Base-by-base conservation (phyloP, 2,888 invertebrate species). In the Diarsia dahlii region DNA sequence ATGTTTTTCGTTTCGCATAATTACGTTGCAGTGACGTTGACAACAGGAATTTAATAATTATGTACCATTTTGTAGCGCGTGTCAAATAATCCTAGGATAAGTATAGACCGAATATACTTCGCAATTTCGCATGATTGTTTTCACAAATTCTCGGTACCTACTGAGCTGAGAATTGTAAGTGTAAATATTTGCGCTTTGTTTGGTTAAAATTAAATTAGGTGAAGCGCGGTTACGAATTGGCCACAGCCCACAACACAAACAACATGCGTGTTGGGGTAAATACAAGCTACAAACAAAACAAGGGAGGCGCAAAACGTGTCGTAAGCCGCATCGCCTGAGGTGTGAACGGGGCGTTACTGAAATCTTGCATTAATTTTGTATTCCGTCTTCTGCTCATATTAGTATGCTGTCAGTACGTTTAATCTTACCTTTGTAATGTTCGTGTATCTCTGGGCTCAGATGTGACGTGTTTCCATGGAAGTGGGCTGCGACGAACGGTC, bases 381-480 rank as follows among this genome's bases (percentile, higher is more conserved):
- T 62, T 2, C n/a, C 18, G 13, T 62, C 15, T 46, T n/a, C 45
- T 58, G 23, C 45, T 72, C n/a, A 46, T 28, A 2, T 15, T 0
- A 20, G 18, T 66, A 74, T 34, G 39, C 39, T 15, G 15, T 81
- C 60, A 74, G 62, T 81, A 8, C 54, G 74, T 63, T n/a, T 45
- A 13, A 50, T 34, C 34, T 63, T 93, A 97, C 97, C 97, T 92
- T 97, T 97, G 89, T 96, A 97, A 89, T 97, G 96, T 54, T 96
- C 95, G 88, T 97, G 97, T 81, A 94, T 93, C 60, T 97, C 96
- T 0, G 97, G 87, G 80, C 92, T 96, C 78, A 97, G 97, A 84
- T 97, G 97, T 0, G 97, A 97, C 6, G 97, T 97, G 91, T 97
- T 97, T 5, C 97, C 97, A 80, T 97, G 97, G 92, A 97, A 97